Evolutionary conservation across 2,888 invertebrate genomes (phyloP).

Genomic region (Diaphora mendica): DNA sequence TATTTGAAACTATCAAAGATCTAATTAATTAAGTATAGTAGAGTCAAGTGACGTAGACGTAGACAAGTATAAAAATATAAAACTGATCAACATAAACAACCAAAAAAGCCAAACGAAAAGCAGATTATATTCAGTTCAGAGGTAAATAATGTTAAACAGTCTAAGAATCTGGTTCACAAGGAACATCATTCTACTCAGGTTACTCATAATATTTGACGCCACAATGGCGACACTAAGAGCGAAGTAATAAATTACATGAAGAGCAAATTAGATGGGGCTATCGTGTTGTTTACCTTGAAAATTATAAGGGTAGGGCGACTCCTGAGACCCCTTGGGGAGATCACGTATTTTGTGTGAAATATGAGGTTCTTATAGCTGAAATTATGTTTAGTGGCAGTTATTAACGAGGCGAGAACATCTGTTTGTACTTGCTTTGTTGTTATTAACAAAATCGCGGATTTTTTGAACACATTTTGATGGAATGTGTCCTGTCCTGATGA

Average conservation of each 20-base stretch:
- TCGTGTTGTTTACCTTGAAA: constrained; percentile 39
- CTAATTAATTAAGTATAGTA: no score
- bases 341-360: constrained; percentile 38
- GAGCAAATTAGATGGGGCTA: constrained; percentile 35
- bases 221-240: constrained; percentile 21
- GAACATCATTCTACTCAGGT: not conserved
- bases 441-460: no score
- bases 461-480: no score
- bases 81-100: no score
- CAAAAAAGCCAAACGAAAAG: not conserved
- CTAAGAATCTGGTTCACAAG: not conserved
- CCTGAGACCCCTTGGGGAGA: constrained; percentile 26
- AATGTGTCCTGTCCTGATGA: no score
- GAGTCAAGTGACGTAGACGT: no score
- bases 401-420: not conserved
- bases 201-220: constrained; percentile 12
- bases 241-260: constrained; percentile 36
- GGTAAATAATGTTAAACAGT: not conserved
- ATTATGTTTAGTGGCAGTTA: constrained; percentile 20
- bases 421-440: not conserved
- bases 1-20: no score
- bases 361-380: constrained; percentile 20
- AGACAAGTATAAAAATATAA: no score
- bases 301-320: constrained; percentile 49
- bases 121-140: not conserved